Evolutionary conservation across 2,888 invertebrate genomes (phyloP).

Genomic region (Drosophila diplacantha): DNA sequence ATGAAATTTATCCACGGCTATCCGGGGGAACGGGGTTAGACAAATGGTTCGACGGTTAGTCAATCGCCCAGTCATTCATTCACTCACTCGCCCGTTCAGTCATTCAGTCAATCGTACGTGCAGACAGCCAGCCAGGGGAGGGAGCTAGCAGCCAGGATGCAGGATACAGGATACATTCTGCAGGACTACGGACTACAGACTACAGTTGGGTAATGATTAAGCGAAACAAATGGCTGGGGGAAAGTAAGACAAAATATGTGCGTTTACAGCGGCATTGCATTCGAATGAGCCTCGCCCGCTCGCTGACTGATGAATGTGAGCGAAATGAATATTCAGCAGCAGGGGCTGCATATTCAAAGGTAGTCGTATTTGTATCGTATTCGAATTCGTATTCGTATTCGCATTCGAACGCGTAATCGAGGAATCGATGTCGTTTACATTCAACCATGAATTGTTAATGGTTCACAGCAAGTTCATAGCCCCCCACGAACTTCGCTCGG

Average conservation of each 20-base stretch:
- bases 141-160: neutral
- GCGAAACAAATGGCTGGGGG: constrained; percentile 9
- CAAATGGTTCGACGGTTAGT: constrained; percentile 23
- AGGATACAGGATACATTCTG: neutral
- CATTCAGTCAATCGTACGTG: constrained; percentile 15
- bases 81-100: constrained; percentile 8
- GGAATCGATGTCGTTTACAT: neutral
- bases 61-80: constrained; percentile 30
- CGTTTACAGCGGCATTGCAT: constrained; percentile 18
- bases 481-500: neutral
- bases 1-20: constrained; percentile 59
- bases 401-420: neutral
- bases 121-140: constrained; percentile 3
- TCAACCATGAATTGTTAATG: constrained; percentile 11
- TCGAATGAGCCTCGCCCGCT: constrained; percentile 9
- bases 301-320: constrained; percentile 9
- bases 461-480: constrained; percentile 11
- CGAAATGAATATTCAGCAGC: constrained; percentile 6
- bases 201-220: constrained; percentile 25
- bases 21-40: constrained; percentile 7
- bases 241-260: constrained; percentile 26
- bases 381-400: neutral
- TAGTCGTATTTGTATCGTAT: neutral
- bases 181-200: neutral
- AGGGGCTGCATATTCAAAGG: constrained; percentile 4